Conservation (phyloP, 2,888 invertebrate genomes). For the Orthosia cruda region DNA sequence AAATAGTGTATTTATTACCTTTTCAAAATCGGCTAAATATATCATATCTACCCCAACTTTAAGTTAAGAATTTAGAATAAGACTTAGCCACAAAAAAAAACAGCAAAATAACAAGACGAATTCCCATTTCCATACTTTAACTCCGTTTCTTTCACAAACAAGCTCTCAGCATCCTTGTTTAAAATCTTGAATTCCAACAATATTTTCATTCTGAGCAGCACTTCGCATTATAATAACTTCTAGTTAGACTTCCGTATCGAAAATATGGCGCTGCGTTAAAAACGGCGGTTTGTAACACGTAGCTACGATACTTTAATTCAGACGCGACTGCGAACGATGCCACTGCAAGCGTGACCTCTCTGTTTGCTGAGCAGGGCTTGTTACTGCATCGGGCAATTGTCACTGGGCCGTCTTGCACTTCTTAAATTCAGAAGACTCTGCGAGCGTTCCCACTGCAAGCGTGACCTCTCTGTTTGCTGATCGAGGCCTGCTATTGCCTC, state of each 20-base stretch:
- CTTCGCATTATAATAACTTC: constrained; percentile 58
- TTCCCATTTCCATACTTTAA: constrained; percentile 36
- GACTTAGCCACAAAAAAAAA: constrained; percentile 19
- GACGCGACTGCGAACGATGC: constrained; percentile 47
- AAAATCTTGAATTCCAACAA: constrained; percentile 35
- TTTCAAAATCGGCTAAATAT: too few species aligned
- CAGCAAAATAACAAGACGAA: constrained; percentile 36
- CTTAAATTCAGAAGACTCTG: constrained; percentile 52
- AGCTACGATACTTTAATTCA: constrained; percentile 62
- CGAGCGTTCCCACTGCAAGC: neutral
- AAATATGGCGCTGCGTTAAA: constrained; percentile 63
- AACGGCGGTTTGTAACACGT: constrained; percentile 64
- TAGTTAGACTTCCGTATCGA: constrained; percentile 63
- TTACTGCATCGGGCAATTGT: constrained; percentile 13
- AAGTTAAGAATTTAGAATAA: neutral
- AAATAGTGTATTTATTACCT: too few species aligned
- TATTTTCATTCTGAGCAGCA: constrained; percentile 57
- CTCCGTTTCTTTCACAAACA: constrained; percentile 34
- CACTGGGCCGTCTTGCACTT: constrained; percentile 3
- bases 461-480: constrained; percentile 37
- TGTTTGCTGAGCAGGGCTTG: constrained; percentile 35
- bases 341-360: constrained; percentile 60
- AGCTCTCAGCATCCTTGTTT: constrained; percentile 21
- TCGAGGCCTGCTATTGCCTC: constrained; percentile 3
- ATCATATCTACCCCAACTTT: too few species aligned